Evolutionary conservation across 1,140 invertebrate genomes (phyloP).

Genomic region (Manduca sexta): DNA sequence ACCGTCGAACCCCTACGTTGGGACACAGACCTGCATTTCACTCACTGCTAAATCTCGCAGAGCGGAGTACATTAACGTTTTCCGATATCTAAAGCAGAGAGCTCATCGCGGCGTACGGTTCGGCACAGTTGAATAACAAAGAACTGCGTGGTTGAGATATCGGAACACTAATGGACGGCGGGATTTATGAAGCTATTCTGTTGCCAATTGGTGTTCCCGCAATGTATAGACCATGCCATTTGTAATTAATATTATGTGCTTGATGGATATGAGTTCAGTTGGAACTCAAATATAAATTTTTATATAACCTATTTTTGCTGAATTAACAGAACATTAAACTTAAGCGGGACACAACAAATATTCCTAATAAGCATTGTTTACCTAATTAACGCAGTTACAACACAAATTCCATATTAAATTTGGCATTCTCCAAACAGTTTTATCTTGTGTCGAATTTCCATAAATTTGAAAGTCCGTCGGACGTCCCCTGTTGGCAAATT

Average conservation of each 20-base stretch:
- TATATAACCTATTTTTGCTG: too few relatives aligned
- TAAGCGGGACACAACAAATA: too few relatives aligned
- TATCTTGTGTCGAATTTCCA: conserved; percentile 51
- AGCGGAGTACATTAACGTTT: conserved; percentile 62
- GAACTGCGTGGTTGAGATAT: conserved; percentile 62
- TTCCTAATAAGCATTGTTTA: too few relatives aligned
- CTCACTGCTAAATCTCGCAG: conserved; percentile 48
- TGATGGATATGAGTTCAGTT: too few relatives aligned
- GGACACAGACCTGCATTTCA: neutral
- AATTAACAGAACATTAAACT: too few relatives aligned
- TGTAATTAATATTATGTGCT: too few relatives aligned
- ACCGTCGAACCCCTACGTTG: neutral
- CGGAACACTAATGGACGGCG: conserved; percentile 56
- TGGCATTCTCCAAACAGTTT: conserved; percentile 35
- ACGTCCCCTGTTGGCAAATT: conserved; percentile 49
- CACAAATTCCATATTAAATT: conserved; percentile 13
- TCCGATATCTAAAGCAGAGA: conserved; percentile 64
- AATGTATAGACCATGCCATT: too few relatives aligned
- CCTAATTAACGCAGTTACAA: too few relatives aligned
- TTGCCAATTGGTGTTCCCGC: too few relatives aligned
- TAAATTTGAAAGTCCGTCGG: conserved; percentile 52
- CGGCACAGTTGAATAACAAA: conserved; percentile 61
- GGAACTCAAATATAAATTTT: too few relatives aligned
- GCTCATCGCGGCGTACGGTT: conserved; percentile 38
- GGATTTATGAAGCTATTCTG: conserved; percentile 44